Percentiles rank a stretch among this genome's conserved stretches.
phyloP scores from a whole-genome alignment of 2,113 vertebrate species.

The Laticauda colubrina region DNA sequence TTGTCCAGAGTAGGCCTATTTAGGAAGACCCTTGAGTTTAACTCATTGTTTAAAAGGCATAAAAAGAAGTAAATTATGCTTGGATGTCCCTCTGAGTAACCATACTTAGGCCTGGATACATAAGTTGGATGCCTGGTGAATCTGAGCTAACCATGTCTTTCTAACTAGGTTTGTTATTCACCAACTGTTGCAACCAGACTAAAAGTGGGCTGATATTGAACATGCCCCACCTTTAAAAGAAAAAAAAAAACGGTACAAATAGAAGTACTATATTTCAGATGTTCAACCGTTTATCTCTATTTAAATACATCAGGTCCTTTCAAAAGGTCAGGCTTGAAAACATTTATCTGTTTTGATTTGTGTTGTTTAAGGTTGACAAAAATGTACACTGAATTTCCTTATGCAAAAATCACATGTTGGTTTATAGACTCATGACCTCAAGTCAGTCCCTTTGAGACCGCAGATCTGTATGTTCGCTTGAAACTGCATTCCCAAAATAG shows the following conservation, averaged over 20 bases:
- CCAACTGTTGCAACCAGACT: background rate
- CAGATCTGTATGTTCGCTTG: background rate
- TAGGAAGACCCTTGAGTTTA: background rate
- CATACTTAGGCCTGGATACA: background rate
- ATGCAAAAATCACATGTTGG: background rate
- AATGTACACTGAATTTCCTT: background rate
- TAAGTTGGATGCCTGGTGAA: background rate
- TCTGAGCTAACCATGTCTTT: background rate
- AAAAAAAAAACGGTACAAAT: background rate
- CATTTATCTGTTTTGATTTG: background rate
- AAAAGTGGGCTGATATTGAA: background rate
- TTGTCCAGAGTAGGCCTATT: background rate
- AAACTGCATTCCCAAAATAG: background rate
- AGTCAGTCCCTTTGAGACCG: background rate
- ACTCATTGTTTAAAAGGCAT: background rate
- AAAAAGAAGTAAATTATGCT: background rate
- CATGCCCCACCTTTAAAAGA: background rate
- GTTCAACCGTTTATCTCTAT: background rate
- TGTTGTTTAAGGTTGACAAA: background rate
- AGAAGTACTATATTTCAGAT: background rate
- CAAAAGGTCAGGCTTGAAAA: background rate
- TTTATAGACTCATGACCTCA: slow-evolving; percentile 12
- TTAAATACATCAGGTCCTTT: background rate
- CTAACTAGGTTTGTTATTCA: background rate
- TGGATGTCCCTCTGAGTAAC: background rate